These are phyloP conservation scores for Oreochromis grahami DNA, from an alignment of 2,797 vertebrate genomes.

Conservation along the genomic window DNA sequence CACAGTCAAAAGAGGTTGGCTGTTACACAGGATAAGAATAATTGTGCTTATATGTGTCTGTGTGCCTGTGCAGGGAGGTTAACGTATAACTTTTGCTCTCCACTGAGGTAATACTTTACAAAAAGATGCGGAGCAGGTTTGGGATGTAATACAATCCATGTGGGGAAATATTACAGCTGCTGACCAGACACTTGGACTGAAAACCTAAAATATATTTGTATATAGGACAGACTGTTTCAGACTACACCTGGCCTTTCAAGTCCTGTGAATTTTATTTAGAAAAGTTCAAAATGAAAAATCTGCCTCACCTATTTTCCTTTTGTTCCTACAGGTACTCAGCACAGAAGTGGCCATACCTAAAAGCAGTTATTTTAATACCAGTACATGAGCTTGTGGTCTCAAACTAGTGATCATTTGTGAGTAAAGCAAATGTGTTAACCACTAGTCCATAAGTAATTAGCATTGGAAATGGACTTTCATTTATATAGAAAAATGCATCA, in stretches of 20 bases:
- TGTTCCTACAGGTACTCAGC: neutral
- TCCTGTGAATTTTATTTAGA: neutral
- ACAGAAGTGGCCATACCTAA: neutral
- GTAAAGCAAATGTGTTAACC: neutral
- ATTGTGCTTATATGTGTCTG: accelerated
- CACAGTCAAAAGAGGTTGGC: neutral
- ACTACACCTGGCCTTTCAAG: neutral
- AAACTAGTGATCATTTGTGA: neutral
- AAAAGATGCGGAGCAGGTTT: constrained; percentile 1
- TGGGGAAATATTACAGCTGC: constrained; percentile 3
- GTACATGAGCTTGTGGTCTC: neutral
- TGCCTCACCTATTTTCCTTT: neutral
- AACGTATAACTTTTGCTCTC: neutral
- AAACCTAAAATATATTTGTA: neutral
- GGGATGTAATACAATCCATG: neutral
- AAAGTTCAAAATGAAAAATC: neutral
- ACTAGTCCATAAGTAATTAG: neutral
- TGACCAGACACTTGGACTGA: neutral
- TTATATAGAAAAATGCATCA: neutral
- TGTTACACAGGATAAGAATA: neutral
- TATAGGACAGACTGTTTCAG: neutral
- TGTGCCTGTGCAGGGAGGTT: neutral
- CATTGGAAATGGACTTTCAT: neutral
- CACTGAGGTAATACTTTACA: neutral
- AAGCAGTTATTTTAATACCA: neutral